A percentile compares a stretch with the other conserved stretches of the same genome.
phyloP scores from a whole-genome alignment of 2,888 invertebrate genomes.

The Apotomis capreana region DNA sequence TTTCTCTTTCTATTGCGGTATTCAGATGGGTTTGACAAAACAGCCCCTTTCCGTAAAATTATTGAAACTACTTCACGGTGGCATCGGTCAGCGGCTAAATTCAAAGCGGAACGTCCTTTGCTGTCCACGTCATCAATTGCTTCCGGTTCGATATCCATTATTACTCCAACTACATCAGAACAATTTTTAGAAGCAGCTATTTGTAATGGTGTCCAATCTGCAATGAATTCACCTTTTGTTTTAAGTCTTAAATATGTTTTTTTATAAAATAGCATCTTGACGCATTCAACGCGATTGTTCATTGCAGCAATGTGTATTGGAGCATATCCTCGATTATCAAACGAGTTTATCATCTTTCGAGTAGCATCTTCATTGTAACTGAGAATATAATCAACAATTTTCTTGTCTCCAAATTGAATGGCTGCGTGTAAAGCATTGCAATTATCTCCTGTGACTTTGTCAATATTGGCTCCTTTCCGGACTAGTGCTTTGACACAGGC shows the following conservation, averaged over 20 bases:
- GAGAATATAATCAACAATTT: slow-evolving; percentile 69
- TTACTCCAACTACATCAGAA: slow-evolving; percentile 43
- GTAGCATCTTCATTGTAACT: slow-evolving; percentile 55
- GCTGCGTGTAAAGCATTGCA: slow-evolving; percentile 74
- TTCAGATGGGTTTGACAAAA: slow-evolving; percentile 45
- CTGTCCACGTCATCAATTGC: slow-evolving; percentile 45
- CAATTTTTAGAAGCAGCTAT: slow-evolving; percentile 51
- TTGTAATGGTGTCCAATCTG: slow-evolving; percentile 50
- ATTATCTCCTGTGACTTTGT: slow-evolving; percentile 48
- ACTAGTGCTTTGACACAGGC: slow-evolving; percentile 52
- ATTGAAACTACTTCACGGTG: slow-evolving; percentile 67
- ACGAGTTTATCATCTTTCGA: slow-evolving; percentile 35
- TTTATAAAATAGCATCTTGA: slow-evolving; percentile 49
- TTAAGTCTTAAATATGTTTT: slow-evolving; percentile 49
- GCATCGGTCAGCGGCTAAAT: slow-evolving; percentile 64
- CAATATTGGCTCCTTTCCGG: slow-evolving; percentile 52
- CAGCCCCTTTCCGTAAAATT: slow-evolving; percentile 49
- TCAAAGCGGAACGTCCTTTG: slow-evolving; percentile 47
- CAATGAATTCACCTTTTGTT: slow-evolving; percentile 45
- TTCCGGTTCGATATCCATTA: slow-evolving; percentile 46
- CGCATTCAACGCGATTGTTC: slow-evolving; percentile 57
- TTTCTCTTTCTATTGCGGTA: slow-evolving; percentile 41
- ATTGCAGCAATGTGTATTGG: slow-evolving; percentile 66
- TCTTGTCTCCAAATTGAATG: slow-evolving; percentile 65
- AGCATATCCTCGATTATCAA: slow-evolving; percentile 53